Evolutionary conservation across 2,113 vertebrate genomes (phyloP).

Genomic region (Sebastes fasciatus): DNA sequence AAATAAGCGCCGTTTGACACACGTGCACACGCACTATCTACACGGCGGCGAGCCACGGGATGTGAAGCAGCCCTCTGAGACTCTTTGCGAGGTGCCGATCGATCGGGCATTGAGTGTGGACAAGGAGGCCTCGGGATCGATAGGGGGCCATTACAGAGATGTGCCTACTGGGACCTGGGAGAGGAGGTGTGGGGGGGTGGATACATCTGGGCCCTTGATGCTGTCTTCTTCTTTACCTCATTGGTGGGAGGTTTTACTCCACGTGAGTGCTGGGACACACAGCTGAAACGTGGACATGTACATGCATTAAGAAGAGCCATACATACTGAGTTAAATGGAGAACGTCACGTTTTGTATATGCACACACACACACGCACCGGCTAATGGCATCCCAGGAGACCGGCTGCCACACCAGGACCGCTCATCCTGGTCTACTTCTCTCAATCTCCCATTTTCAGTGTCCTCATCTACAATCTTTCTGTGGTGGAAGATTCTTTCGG

Average conservation of each 20-base stretch:
- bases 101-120: slow-evolving; percentile 81
- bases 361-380: slow-evolving; percentile 1
- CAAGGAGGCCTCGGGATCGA: slow-evolving; percentile 79
- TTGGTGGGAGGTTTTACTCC: slow-evolving; percentile 62
- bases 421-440: slow-evolving; percentile 23
- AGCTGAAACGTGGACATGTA: slow-evolving; percentile 11
- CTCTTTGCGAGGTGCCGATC: slow-evolving; percentile 76
- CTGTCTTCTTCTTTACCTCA: slow-evolving; percentile 62
- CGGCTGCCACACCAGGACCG: slow-evolving; percentile 13
- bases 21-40: slow-evolving; percentile 21
- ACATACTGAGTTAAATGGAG: slow-evolving; percentile 19
- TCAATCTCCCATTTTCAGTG: slow-evolving; percentile 35
- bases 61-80: slow-evolving; percentile 76
- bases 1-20: slow-evolving; percentile 42
- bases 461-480: slow-evolving; percentile 29
- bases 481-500: neutral
- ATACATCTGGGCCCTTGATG: slow-evolving; percentile 58
- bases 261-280: slow-evolving; percentile 24
- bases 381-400: slow-evolving; percentile 59
- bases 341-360: neutral
- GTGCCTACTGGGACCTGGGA: slow-evolving; percentile 70
- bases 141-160: slow-evolving; percentile 81
- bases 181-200: slow-evolving; percentile 23
- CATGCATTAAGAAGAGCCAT: slow-evolving; percentile 17
- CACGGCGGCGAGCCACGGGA: slow-evolving; percentile 56